Evolutionary conservation across 1,140 invertebrate genomes (phyloP).

Genomic region (Zelostemma sp.): DNA sequence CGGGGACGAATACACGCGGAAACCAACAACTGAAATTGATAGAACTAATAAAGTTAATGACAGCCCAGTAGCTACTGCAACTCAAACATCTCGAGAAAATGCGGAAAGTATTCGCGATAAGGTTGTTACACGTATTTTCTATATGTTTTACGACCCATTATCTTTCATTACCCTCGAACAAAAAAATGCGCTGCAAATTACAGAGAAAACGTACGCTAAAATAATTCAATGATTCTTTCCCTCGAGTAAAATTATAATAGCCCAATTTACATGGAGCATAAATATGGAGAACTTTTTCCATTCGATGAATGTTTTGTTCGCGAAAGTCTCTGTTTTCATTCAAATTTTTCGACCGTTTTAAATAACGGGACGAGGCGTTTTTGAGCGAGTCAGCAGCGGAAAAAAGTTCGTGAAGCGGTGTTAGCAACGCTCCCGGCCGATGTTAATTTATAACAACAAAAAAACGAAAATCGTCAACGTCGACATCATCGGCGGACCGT

Average conservation of each 20-base stretch:
- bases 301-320: too few species aligned
- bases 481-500: slow-evolving; percentile 42
- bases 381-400: too few species aligned
- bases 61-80: not conserved
- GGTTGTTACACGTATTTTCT: not conserved
- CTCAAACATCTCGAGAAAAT: not conserved
- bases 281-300: too few species aligned
- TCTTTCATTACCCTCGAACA: not conserved
- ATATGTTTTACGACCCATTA: not conserved
- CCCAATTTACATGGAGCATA: too few species aligned
- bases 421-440: slow-evolving; percentile 25
- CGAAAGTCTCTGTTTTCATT: too few species aligned
- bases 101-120: not conserved
- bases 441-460: slow-evolving; percentile 27
- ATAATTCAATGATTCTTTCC: too few species aligned
- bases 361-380: too few species aligned
- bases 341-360: too few species aligned
- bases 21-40: slow-evolving; percentile 15
- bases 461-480: slow-evolving; percentile 42
- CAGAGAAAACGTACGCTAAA: not conserved
- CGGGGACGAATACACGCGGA: not conserved
- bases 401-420: slow-evolving; percentile 24
- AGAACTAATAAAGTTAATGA: slow-evolving; percentile 29
- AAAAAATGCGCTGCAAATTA: not conserved
- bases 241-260: too few species aligned